These are phyloP conservation scores for Theristicus caerulescens DNA, from an alignment of 2,113 vertebrate species.

Conservation along the genomic window DNA sequence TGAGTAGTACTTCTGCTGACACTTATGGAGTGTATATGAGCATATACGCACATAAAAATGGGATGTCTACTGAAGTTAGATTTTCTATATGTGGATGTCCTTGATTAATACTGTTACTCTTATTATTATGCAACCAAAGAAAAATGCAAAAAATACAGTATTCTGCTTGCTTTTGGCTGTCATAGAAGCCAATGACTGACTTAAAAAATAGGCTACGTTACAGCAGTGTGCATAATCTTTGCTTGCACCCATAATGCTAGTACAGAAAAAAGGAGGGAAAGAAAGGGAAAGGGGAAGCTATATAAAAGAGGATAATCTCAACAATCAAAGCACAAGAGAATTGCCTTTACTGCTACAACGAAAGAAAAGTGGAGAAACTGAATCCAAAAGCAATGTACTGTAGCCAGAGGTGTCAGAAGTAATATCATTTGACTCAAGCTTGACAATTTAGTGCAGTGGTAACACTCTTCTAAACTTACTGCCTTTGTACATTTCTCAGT, in stretches of 20 bases:
- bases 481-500: slow-evolving; percentile 17
- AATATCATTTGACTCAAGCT: not conserved
- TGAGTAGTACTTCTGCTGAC: not conserved
- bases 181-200: not conserved
- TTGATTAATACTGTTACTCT: not conserved
- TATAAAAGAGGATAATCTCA: not conserved
- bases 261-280: not conserved
- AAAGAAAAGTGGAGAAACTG: slow-evolving; percentile 13
- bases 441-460: not conserved
- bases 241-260: not conserved
- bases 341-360: slow-evolving; percentile 1
- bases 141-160: not conserved
- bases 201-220: not conserved
- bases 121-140: not conserved
- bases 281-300: not conserved
- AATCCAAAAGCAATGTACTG: not conserved
- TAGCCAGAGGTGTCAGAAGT: not conserved
- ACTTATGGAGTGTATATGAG: not conserved
- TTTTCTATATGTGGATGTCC: not conserved
- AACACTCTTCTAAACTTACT: slow-evolving; percentile 39
- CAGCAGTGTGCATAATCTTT: not conserved
- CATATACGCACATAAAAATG: not conserved
- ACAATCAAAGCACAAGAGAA: not conserved
- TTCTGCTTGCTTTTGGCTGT: not conserved
- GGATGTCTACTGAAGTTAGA: not conserved